Base-by-base conservation (phyloP, 2,888 invertebrate genomes). In the Abrostola tripartita region DNA sequence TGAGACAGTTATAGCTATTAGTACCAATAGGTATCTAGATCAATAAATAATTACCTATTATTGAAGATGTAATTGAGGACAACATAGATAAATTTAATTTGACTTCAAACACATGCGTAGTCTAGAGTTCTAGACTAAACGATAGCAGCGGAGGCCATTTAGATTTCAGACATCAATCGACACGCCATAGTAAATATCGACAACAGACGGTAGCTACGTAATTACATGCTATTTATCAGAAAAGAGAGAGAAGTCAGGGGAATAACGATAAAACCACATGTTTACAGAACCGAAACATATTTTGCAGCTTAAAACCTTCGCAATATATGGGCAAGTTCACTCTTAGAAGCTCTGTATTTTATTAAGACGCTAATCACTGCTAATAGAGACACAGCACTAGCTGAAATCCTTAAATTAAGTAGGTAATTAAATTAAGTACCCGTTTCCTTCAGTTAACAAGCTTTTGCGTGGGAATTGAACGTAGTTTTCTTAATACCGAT, bases 51-150 rank as follows among this genome's bases (percentile, higher is more conserved):
- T 24, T 24, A 24, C n/a, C n/a, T n/a, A n/a, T 1, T 24, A 24
- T 24, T 24, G 24, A 24, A 24, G 1, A 2, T 24, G 24, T 24
- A 24, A 24, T 24, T 24, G 24, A 24, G 24, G 24, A 4, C 24
- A 24, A 24, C 24, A n/a, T n/a, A 24, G 24, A 24, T 4, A 24
- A 24, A 24, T 24, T 24, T 24, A 24, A 1, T 24, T 24, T 24
- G 1, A 24, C 24, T 24, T 24, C 24, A 24, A 47, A 47, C 44
- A 60, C 83, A 84, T 81, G 85, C 85, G 85, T 85, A 47, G 44
- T 47, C 44, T 47, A 47, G 44, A 47, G 14, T 47, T 47, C 44
- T 47, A 47, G 44, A 47, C 44, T 47, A 24, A 47, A 47, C 44
- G 44, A 47, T 47, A 47, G 44, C 44, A 9, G 14, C 24, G 24